These are phyloP conservation scores for Scytalopus superciliaris DNA, from an alignment of 2,113 vertebrate genomes.

Conservation along the genomic window DNA sequence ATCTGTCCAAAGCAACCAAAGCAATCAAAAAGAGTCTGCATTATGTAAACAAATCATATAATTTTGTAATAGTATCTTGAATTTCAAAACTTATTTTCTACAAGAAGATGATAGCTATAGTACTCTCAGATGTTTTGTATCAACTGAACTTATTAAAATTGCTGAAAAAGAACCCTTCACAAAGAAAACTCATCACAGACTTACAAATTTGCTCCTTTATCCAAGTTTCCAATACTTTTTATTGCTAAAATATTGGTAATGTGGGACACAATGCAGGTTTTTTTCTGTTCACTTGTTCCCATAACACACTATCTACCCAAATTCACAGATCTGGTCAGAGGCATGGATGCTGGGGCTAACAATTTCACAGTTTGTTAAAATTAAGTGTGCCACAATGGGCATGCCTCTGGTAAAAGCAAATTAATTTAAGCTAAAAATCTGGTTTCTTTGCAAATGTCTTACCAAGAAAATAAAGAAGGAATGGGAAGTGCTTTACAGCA, in stretches of 20 bases:
- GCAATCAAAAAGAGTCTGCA: background rate
- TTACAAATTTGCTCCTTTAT: background rate
- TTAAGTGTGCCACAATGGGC: background rate
- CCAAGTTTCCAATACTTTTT: background rate
- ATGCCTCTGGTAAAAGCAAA: background rate
- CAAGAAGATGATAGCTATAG: background rate
- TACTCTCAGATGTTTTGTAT: background rate
- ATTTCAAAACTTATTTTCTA: background rate
- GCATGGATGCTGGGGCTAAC: fast-evolving
- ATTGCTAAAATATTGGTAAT: background rate
- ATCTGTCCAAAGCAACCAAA: background rate
- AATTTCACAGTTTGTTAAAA: background rate
- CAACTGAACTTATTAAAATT: background rate
- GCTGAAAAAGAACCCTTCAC: background rate
- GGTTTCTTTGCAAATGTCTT: background rate
- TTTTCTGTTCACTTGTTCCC: background rate
- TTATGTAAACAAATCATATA: background rate
- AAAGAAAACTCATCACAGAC: background rate
- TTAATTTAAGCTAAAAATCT: background rate
- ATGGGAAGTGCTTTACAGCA: background rate
- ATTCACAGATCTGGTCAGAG: background rate
- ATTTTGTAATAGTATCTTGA: background rate
- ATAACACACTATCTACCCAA: background rate
- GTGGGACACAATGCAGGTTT: background rate
- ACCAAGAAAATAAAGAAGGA: background rate